Base-by-base conservation (phyloP, 2,113 vertebrate genomes). In the Alaudala cheleensis region DNA sequence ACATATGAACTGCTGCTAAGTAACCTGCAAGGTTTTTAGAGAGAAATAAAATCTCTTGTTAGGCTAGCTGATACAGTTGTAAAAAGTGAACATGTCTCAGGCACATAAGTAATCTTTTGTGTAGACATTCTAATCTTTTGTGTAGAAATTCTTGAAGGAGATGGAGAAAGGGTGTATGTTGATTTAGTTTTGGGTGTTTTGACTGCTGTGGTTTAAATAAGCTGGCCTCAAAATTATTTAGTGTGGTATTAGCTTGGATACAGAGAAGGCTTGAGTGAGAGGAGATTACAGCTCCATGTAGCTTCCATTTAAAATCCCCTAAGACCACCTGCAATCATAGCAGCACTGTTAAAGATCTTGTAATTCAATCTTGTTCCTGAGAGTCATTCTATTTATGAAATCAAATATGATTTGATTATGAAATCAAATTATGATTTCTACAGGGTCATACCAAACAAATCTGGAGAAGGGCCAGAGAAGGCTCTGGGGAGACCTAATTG, bases 131-230 rank as follows among this genome's bases (percentile, higher is more conserved):
- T 93, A 90, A 94, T 85, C 74, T 93, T 92, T 83, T 84, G 44
- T 74, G 61, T 81, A 95, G 84, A 87, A 37, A 60, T 67, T 82
- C 42, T 77, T 86, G 65, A 74, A 70, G 40, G 39, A 76, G 81
- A 54, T 73, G 58, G 42, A 88, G 57, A 83, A 88, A 20, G 34
- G 20, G 17, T 5, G 2, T 45, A 49, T 82, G 62, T 57, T 89
- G 72, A 62, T 82, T 94, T 87, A 86, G 8, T 45, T 92, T 77
- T 58, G 67, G 26, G 33, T 88, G 33, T 80, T 90, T 95, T 93
- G n/a, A 86, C 69, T 92, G 54, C 58, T 82, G 61, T 72, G 50
- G 56, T 80, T 95, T 80, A 77, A 95, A 90, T 83, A 93, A 85
- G 92, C 74, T 80, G 42, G 22, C 58, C 39, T 93, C 33, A 88